These are phyloP conservation scores for Lycocerus yunnanus DNA, from an alignment of 2,888 invertebrate species.

Conservation along the genomic window DNA sequence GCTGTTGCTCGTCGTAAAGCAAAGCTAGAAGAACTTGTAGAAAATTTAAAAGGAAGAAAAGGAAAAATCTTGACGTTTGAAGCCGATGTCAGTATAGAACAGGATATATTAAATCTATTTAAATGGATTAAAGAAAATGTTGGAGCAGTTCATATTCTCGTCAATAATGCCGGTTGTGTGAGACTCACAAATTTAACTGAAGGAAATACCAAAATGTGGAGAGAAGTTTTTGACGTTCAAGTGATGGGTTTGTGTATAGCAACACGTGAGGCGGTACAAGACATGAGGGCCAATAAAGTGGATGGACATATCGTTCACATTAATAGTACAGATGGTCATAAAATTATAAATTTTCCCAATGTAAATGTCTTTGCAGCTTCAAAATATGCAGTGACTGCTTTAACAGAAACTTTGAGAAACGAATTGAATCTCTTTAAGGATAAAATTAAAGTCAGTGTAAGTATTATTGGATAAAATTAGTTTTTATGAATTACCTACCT, in stretches of 20 bases:
- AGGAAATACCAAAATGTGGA: conserved; percentile 12
- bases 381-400: conserved; percentile 24
- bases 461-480: not conserved
- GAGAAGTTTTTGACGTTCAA: conserved; percentile 20
- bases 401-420: conserved; percentile 23
- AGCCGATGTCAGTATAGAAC: conserved; percentile 34
- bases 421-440: conserved; percentile 15
- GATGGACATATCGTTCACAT: conserved; percentile 32
- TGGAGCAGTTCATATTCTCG: conserved; percentile 33
- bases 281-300: conserved; percentile 25
- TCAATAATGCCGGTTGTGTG: conserved; percentile 37
- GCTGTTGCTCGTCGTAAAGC: conserved; percentile 24
- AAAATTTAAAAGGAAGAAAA: conserved; percentile 3
- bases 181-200: conserved; percentile 24
- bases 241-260: conserved; percentile 25
- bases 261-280: conserved; percentile 26
- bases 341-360: conserved; percentile 3
- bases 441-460: conserved; percentile 31
- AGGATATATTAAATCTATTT: conserved; percentile 31
- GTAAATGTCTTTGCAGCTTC: conserved; percentile 21
- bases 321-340: conserved; percentile 29
- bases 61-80: conserved; percentile 33
- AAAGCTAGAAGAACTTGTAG: conserved; percentile 10
- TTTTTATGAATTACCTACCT: not conserved
- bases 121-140: conserved; percentile 34